A percentile compares a stretch with the other conserved stretches of the same genome.
phyloP scores from a whole-genome alignment of 92 coral and sea anemone genomes.

The Palythoa heliodiscus region DNA sequence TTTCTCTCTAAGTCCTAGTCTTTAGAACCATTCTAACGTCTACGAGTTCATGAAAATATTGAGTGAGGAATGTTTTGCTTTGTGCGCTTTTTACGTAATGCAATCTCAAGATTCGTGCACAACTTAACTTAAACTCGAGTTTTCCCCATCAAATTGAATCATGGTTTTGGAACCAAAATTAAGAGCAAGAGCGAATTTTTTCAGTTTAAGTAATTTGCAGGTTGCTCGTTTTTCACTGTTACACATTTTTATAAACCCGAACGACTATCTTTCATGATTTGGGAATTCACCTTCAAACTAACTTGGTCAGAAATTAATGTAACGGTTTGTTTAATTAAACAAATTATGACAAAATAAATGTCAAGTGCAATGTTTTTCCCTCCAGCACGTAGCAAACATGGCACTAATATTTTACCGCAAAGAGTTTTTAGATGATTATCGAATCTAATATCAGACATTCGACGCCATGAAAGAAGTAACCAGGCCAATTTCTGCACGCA shows the following conservation, averaged over 20 bases:
- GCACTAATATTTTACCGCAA: slow-evolving; percentile 23
- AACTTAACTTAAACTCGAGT: no score
- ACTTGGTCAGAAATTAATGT: slow-evolving; percentile 7
- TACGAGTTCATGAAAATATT: no score
- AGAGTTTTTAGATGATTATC: slow-evolving; percentile 13
- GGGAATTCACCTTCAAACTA: not conserved
- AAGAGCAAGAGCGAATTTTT: no score
- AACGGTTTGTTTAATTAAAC: slow-evolving; percentile 35
- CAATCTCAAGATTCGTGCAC: no score
- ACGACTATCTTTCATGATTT: not conserved
- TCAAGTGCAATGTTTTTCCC: slow-evolving; percentile 20
- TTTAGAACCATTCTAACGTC: no score
- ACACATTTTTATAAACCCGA: not conserved
- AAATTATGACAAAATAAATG: slow-evolving; percentile 27
- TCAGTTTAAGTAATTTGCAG: no score
- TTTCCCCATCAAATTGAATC: no score
- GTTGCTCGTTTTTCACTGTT: not conserved
- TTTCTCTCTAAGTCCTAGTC: no score
- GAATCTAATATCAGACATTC: not conserved
- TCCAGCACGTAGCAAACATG: slow-evolving; percentile 20
- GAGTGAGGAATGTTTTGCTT: no score
- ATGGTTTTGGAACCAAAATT: no score
- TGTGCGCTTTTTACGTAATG: no score
- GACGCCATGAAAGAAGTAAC: slow-evolving; percentile 22
- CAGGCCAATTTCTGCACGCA: slow-evolving; percentile 23